phyloP scores from a whole-genome alignment of 2,797 vertebrate species.

The Oophaga sylvatica region DNA sequence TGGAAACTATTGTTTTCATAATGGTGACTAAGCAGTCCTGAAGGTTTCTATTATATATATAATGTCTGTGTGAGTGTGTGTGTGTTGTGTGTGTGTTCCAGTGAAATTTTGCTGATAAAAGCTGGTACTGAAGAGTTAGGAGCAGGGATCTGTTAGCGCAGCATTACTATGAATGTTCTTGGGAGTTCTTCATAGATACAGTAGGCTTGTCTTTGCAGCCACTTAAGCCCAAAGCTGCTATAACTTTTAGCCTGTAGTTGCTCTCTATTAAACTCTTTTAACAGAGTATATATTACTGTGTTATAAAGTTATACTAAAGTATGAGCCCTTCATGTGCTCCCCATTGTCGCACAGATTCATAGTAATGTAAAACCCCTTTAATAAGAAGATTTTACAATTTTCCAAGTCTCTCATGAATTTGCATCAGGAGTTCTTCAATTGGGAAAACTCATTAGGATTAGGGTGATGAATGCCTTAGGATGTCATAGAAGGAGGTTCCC shows the following conservation, averaged over 20 bases:
- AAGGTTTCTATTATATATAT: background rate
- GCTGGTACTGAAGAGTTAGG: background rate
- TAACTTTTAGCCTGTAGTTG: background rate
- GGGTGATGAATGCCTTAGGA: background rate
- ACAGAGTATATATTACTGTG: background rate
- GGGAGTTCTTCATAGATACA: background rate
- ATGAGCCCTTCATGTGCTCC: background rate
- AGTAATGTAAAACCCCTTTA: background rate
- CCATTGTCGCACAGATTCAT: background rate
- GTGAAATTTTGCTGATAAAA: background rate
- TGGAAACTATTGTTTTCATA: background rate
- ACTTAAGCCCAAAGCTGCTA: background rate
- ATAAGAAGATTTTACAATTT: background rate
- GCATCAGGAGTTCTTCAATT: background rate
- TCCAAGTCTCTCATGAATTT: background rate
- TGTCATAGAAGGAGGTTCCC: background rate
- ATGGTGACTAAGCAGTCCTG: background rate
- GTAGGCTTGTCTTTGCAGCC: background rate
- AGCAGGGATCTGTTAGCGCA: background rate
- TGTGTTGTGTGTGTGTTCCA: background rate
- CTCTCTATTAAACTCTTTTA: background rate
- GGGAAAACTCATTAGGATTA: background rate
- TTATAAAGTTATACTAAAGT: background rate
- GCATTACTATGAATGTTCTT: background rate
- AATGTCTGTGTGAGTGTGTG: too few species aligned